Evolutionary conservation across 2,888 invertebrate species (phyloP), one percentile per base, ranked within the genome.

Genomic region (Lasioglossum malachurum): DNA sequence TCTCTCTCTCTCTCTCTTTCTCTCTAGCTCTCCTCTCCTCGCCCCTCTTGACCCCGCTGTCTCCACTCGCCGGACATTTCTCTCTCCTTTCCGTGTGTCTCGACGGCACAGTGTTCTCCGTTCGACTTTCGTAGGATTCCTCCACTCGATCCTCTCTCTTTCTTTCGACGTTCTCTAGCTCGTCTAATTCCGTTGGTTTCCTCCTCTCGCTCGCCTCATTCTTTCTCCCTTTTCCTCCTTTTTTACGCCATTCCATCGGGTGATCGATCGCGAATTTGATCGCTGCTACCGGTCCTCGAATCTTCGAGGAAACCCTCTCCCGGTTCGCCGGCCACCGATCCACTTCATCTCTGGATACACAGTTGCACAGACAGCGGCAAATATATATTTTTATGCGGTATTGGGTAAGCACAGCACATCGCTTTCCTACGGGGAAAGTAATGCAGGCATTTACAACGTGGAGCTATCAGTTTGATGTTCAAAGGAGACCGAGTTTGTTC

Each of bases 141-240:
- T 57, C 74, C 31, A 38, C 69, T 69, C 41, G 53, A 53, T n/a
- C 27, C 35, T 49, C 44, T 19, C 46, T 77, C 78, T 35, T 38
- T 69, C 64, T 44, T 73, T 53, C n/a, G 46, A 71, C 77, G 27
- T 23, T 75, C 57, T 31, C 75, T 60, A 57, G 27, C n/a, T 27
- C 75, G 23, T 76, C 35, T 67, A 60, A 85, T 89, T 87, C 87
- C 80, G 79, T 85, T 57, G 49, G 73, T 57, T 49, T 64, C 82
- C 53, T 49, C 19, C 16, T 73, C 35, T 44, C 49, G 14, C 49
- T n/a, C 35, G 10, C 16, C 53, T 44, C 19, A 44, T 49, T n/a
- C 44, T 23, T 38, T 49, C 31, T 23, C 35, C 23, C 23, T 49
- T 46, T 53, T 49, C 35, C 23, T 23, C 23, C 16, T 49, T 46